Conservation (phyloP, 1,140 invertebrate genomes). For the Patella vulgata region DNA sequence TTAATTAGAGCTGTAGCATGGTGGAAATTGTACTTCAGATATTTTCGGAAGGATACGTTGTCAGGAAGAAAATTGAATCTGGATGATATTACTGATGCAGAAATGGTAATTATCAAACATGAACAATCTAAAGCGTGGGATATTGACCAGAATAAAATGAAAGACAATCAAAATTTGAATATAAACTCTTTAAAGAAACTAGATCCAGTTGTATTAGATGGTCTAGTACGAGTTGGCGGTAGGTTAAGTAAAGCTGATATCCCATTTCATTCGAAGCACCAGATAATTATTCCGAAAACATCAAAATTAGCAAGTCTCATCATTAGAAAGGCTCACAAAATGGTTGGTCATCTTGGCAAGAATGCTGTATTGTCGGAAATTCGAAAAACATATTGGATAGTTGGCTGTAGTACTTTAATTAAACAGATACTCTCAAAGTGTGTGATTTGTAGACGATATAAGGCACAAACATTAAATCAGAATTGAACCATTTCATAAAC, state of each 20-base stretch:
- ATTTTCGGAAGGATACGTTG: not conserved
- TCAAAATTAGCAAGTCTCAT: conserved; percentile 18
- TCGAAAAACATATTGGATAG: conserved; percentile 27
- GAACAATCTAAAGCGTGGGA: conserved; percentile 3
- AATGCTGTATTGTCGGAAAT: conserved; percentile 24
- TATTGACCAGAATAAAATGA: conserved; percentile 12
- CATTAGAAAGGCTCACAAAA: conserved; percentile 17
- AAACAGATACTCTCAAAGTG: conserved; percentile 14
- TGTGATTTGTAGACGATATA: conserved; percentile 24
- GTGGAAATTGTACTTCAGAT: conserved; percentile 9
- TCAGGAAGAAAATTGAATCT: not conserved
- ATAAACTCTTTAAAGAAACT: conserved; percentile 9
- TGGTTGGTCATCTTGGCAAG: conserved; percentile 24
- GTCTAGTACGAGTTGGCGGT: conserved; percentile 22
- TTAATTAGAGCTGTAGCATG: conserved; percentile 5
- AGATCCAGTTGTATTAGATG: conserved; percentile 20
- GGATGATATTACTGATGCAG: conserved; percentile 3
- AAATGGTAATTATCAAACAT: conserved; percentile 7
- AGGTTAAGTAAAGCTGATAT: conserved; percentile 15
- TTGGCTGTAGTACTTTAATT: conserved; percentile 19
- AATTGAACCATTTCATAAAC: conserved; percentile 20
- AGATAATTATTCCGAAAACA: conserved; percentile 20
- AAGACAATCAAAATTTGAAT: conserved; percentile 5
- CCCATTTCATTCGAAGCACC: not conserved
- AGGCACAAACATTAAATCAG: conserved; percentile 8